These are phyloP conservation scores for Criorhina ranunculi DNA, from an alignment of 2,888 invertebrate genomes.

Conservation along the genomic window DNA sequence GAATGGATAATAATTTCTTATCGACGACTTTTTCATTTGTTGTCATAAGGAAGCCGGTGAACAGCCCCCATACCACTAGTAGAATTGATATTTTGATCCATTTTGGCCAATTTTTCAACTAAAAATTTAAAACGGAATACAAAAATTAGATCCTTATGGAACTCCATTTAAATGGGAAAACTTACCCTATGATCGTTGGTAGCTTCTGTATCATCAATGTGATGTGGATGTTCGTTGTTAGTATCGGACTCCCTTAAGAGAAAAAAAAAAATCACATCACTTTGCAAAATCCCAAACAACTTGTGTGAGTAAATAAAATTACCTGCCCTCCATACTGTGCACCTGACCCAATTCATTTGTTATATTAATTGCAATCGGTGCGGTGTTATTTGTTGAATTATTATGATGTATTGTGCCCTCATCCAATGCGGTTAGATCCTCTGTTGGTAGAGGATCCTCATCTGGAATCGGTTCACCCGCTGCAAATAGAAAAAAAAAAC, in stretches of 20 bases:
- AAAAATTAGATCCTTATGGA: too few relatives aligned
- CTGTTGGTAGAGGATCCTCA: constrained; percentile 83
- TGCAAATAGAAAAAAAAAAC: constrained; percentile 20
- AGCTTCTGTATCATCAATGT: constrained; percentile 80
- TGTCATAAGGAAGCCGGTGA: constrained; percentile 88
- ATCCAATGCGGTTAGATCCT: constrained; percentile 80
- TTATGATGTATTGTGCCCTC: constrained; percentile 69
- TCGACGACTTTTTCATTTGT: constrained; percentile 88
- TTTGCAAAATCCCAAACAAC: background rate
- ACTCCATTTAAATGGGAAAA: background rate
- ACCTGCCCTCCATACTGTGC: constrained; percentile 82
- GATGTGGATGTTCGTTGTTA: constrained; percentile 80
- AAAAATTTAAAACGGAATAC: constrained; percentile 10
- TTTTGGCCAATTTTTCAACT: constrained; percentile 82
- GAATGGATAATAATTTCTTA: constrained; percentile 87
- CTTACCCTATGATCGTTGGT: constrained; percentile 59
- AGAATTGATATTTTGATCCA: constrained; percentile 86
- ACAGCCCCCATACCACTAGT: constrained; percentile 88
- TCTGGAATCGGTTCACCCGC: constrained; percentile 77
- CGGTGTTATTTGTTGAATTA: constrained; percentile 74
- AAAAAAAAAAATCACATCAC: constrained; percentile 3
- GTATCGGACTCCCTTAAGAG: constrained; percentile 81
- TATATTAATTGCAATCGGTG: constrained; percentile 82
- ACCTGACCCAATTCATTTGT: constrained; percentile 84
- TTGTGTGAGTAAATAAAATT: constrained; percentile 77